Base-by-base conservation (phyloP, 2,797 vertebrate genomes). In the Propithecus perrieri region DNA sequence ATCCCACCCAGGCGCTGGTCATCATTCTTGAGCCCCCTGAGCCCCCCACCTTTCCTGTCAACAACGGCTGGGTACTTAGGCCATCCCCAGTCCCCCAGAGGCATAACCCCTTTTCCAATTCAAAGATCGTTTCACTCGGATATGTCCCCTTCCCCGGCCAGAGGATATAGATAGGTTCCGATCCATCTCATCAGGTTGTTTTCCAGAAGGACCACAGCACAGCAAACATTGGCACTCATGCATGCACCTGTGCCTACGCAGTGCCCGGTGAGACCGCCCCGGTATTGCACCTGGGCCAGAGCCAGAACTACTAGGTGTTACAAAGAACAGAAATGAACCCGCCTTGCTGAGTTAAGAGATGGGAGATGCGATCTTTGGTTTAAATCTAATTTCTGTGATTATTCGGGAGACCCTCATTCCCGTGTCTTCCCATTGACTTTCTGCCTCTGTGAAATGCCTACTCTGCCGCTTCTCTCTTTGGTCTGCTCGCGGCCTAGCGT, bases 401-500 rank as follows among this genome's bases (percentile, higher is more conserved):
- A 13, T 63, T 20, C 1, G 7, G 0, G 4, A 67, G 35, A 41
- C 10, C 48, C 13, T 63, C 38, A 0, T 18, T 41, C 69, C 12
- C 33, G 17, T 0, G 3, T 24, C 59, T 63, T 22, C 48, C 13
- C 33, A 0, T 1, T 46, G 20, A 38, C 22, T 41, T 33, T 76
- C 63, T 17, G 11, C 55, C 57, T 26, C 17, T 7, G 4, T 12
- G 69, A 26, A 0, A 1, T 0, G 1, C 59, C 22, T 22, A 2
- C 17, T 65, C 11, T 9, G 4, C 4, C 0, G 0, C 6, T 55
- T n/a, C 55, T 28, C 9, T 41, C 83, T 26, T 0, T 3, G 50
- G 74, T 38, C 38, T 20, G 2, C 15, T 13, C 30, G 81, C 50
- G 53, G 53, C 81, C 0, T 0, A 61, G 33, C 24, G 4, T 0